phyloP scores from a whole-genome alignment of 1,140 invertebrate genomes.

The Ceratitis capitata region DNA sequence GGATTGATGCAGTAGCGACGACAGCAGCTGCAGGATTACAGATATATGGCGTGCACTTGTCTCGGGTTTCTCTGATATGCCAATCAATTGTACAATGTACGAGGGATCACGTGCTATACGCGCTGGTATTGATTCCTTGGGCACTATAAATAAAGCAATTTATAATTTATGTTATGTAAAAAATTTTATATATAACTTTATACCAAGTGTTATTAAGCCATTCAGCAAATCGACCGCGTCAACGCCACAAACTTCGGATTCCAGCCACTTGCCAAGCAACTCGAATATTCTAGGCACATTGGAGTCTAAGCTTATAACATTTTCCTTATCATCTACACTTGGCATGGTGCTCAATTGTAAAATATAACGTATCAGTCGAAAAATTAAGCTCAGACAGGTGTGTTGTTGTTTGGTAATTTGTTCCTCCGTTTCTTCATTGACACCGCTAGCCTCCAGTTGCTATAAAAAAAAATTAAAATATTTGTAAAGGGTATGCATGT shows the following conservation, averaged over 20 bases:
- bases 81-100: constrained; percentile 50
- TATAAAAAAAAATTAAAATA: constrained; percentile 21
- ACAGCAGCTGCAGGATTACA: constrained; percentile 52
- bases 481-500: too few relatives aligned
- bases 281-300: constrained; percentile 55
- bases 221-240: constrained; percentile 53
- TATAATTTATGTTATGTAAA: neutral
- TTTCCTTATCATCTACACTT: constrained; percentile 41
- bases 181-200: neutral
- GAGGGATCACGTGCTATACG: constrained; percentile 52
- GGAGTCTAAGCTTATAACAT: constrained; percentile 55
- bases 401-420: constrained; percentile 65
- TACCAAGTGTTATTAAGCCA: constrained; percentile 47
- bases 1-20: constrained; percentile 49
- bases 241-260: constrained; percentile 54
- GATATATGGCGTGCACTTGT: constrained; percentile 48
- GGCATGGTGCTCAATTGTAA: constrained; percentile 47
- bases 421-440: constrained; percentile 58
- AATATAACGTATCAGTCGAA: constrained; percentile 52
- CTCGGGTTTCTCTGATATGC: constrained; percentile 52
- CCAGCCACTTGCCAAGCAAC: constrained; percentile 52
- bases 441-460: constrained; percentile 51
- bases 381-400: constrained; percentile 53
- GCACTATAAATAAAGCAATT: constrained; percentile 41
- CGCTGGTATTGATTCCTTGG: constrained; percentile 48